phyloP scores from a whole-genome alignment of 2,797 vertebrate species.

The Helicolenus hilgendorfi region DNA sequence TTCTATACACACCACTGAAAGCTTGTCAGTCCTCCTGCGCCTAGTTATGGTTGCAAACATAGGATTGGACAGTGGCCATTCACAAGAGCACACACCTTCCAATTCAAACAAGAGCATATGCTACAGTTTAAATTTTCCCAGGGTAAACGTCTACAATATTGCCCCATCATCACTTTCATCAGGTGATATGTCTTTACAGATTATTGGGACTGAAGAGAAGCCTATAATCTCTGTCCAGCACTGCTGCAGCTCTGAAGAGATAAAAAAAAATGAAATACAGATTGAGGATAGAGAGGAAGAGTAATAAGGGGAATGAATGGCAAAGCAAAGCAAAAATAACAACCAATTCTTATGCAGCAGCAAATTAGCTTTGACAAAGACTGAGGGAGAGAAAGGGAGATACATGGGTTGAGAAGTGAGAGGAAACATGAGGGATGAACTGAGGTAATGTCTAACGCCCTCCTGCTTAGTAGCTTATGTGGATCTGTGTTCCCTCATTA shows the following conservation, averaged over 20 bases:
- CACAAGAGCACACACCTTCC: not conserved
- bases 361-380: not conserved
- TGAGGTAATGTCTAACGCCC: constrained; percentile 58
- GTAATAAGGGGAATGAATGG: constrained; percentile 12
- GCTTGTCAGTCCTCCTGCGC: no score
- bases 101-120: not conserved
- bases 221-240: not conserved
- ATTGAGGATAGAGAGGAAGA: not conserved
- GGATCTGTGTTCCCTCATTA: constrained; percentile 81
- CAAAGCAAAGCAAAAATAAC: constrained; percentile 6
- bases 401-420: constrained; percentile 21
- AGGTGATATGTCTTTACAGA: not conserved
- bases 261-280: not conserved
- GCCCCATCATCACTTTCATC: not conserved
- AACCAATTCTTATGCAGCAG: not conserved
- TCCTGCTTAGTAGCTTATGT: constrained; percentile 73
- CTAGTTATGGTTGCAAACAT: no score
- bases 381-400: not conserved
- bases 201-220: not conserved
- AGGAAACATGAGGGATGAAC: constrained; percentile 50
- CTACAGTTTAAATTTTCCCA: not conserved
- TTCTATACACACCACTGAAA: no score
- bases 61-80: not conserved
- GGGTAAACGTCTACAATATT: not conserved
- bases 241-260: constrained; percentile 7